A percentile compares a stretch with the other conserved stretches of the same genome.
Evolutionary conservation across 2,888 invertebrate species (phyloP).

Genomic region (Tipula unca): DNA sequence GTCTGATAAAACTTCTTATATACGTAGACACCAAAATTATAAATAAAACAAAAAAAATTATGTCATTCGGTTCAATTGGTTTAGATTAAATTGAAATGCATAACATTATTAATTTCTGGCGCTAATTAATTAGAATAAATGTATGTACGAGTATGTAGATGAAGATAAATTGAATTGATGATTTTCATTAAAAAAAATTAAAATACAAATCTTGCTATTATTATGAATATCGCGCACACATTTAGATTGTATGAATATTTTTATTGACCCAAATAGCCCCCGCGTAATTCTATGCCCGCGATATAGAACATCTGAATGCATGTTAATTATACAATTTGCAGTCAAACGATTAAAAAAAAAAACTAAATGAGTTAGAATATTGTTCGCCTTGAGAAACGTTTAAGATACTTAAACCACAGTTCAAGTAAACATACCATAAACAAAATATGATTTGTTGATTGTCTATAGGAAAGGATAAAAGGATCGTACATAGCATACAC

Average conservation of each 20-base stretch:
- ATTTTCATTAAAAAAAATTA: not conserved
- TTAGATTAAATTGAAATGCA: not conserved
- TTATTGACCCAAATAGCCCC: not conserved
- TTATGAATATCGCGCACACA: not conserved
- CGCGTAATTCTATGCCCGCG: not conserved
- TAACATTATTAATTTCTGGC: not conserved
- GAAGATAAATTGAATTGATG: not conserved
- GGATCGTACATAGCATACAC: too few relatives aligned
- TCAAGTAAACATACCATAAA: not conserved
- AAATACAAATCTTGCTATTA: not conserved
- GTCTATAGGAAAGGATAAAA: not conserved
- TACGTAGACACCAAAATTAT: not conserved
- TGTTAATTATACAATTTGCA: not conserved
- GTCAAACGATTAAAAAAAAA: not conserved
- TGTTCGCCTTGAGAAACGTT: not conserved
- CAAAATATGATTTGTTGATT: not conserved
- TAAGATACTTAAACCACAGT: not conserved
- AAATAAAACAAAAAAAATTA: not conserved
- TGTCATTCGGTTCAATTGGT: not conserved
- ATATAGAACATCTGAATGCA: not conserved
- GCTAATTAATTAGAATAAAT: conserved; percentile 14
- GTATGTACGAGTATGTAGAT: not conserved
- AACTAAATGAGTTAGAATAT: not conserved
- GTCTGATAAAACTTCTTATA: not conserved
- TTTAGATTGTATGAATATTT: not conserved